These are phyloP conservation scores for Kryptolebias ocellatus DNA, from an alignment of 2,797 vertebrate genomes.

Conservation along the genomic window DNA sequence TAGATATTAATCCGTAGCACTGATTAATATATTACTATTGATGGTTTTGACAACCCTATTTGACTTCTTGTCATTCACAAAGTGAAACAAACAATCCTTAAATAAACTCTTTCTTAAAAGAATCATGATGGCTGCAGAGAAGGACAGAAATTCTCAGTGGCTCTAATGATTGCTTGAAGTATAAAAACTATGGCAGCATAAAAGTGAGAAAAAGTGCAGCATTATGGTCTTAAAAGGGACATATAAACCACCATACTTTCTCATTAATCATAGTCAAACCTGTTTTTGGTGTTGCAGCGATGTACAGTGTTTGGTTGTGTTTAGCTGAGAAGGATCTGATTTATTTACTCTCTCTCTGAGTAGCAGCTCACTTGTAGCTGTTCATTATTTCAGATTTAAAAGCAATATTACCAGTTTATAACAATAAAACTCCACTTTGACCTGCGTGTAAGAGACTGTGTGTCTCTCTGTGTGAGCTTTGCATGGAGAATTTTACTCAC, in stretches of 20 bases:
- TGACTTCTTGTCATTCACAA: not conserved
- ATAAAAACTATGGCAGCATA: not conserved
- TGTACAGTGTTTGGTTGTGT: conserved; percentile 8
- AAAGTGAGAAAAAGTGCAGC: not conserved
- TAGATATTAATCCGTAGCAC: not conserved
- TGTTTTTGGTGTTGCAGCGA: conserved; percentile 33
- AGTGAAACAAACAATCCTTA: not conserved
- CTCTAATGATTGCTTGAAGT: not conserved
- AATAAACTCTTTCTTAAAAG: no score
- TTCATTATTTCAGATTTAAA: conserved; percentile 26
- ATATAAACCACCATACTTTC: not conserved
- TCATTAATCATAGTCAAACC: not conserved
- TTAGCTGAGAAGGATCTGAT: conserved; percentile 31
- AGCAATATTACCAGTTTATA: not conserved
- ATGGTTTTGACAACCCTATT: not conserved
- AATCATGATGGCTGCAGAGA: no score
- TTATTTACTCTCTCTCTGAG: conserved; percentile 26
- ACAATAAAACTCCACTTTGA: conserved; percentile 15
- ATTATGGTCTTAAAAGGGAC: conserved; percentile 1
- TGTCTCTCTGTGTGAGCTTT: not conserved
- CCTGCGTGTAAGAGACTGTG: not conserved
- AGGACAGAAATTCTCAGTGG: not conserved
- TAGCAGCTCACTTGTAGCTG: conserved; percentile 7
- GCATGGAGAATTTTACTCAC: conserved; percentile 2
- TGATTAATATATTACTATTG: not conserved